Evolutionary conservation across 2,113 vertebrate genomes (phyloP).

Genomic region (Jacana jacana): DNA sequence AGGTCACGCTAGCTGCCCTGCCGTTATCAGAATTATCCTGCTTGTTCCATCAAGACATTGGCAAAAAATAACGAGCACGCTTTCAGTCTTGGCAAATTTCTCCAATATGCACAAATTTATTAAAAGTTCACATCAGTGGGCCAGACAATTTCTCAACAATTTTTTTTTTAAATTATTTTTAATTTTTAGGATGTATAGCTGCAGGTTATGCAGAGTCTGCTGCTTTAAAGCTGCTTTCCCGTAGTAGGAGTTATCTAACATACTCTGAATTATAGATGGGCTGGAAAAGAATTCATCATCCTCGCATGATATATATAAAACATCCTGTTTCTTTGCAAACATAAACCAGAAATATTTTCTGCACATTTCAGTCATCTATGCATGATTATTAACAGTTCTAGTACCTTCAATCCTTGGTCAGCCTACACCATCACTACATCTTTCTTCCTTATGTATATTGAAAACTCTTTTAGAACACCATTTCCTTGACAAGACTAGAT

Average conservation of each 20-base stretch:
- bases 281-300: neutral
- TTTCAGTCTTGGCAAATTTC: neutral
- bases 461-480: neutral
- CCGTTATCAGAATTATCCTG: neutral
- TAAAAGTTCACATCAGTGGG: neutral
- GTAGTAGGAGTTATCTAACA: neutral
- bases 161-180: neutral
- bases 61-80: neutral
- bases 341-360: neutral
- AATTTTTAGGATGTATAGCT: neutral
- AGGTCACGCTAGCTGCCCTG: neutral
- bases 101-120: neutral
- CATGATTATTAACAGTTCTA: neutral
- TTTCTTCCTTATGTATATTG: neutral
- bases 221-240: neutral
- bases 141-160: neutral
- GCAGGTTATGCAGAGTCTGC: neutral
- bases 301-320: neutral
- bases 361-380: neutral
- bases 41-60: neutral
- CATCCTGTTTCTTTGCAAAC: neutral
- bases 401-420: neutral
- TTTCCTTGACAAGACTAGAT: neutral
- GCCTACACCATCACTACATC: neutral
- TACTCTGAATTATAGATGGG: neutral